Evolutionary conservation across 53 echinoderm and acorn worm genomes (phyloP).

Genomic region (Glandiceps talaboti): DNA sequence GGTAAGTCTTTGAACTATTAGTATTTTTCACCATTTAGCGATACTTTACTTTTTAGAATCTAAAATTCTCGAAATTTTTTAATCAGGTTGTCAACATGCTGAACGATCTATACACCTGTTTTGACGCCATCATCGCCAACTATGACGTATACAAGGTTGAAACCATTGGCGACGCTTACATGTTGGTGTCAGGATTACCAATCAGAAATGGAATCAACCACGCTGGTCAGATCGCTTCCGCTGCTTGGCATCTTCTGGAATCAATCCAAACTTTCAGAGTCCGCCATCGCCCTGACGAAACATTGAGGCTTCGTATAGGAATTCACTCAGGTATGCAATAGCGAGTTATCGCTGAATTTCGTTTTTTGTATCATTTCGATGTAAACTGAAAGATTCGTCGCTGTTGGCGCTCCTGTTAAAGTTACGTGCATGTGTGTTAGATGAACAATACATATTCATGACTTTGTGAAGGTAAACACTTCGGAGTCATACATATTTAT

Average conservation of each 20-base stretch:
- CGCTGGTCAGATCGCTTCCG: constrained; percentile 71
- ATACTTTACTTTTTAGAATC: too few species aligned
- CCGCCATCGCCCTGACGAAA: constrained; percentile 57
- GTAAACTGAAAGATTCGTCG: too few species aligned
- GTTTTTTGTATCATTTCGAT: not conserved
- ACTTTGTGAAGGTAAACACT: too few species aligned
- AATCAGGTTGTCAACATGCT: constrained; percentile 79
- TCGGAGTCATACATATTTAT: too few species aligned
- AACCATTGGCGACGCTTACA: constrained; percentile 98
- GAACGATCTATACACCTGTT: constrained; percentile 82
- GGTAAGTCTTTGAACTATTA: too few species aligned
- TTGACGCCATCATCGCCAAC: constrained; percentile 96
- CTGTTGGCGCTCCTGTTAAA: too few species aligned
- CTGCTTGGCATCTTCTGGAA: constrained; percentile 74
- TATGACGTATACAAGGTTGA: constrained; percentile 99
- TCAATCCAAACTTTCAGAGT: constrained; percentile 52
- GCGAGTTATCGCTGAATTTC: not conserved
- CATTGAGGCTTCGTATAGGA: constrained; percentile 78
- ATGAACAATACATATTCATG: too few species aligned
- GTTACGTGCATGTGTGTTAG: too few species aligned
- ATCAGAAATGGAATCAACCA: constrained; percentile 77
- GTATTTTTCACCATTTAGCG: too few species aligned
- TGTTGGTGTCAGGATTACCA: constrained; percentile 94
- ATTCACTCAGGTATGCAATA: constrained; percentile 96
- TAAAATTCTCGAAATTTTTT: not conserved